Conservation (phyloP, 2,888 invertebrate genomes). For the Drosophila helvetica region DNA sequence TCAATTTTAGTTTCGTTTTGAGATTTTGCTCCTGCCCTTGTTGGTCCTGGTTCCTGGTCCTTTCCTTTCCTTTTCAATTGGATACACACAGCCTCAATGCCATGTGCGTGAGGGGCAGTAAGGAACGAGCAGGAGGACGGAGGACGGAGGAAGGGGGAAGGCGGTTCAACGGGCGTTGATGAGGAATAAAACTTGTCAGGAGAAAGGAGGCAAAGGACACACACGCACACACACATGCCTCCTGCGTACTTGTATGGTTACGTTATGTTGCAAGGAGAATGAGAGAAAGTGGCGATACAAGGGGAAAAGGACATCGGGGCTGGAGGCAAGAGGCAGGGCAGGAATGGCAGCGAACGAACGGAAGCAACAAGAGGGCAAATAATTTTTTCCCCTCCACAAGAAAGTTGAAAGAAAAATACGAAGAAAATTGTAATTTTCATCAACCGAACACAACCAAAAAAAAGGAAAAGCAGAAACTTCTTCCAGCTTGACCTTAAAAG, state of each 20-base stretch:
- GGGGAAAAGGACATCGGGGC: constrained; percentile 17
- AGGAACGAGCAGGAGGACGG: not conserved
- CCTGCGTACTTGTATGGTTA: constrained; percentile 41
- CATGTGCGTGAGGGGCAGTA: constrained; percentile 17
- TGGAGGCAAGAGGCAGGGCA: constrained; percentile 6
- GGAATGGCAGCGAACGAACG: constrained; percentile 39
- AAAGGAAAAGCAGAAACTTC: constrained; percentile 38
- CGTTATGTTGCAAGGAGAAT: constrained; percentile 14
- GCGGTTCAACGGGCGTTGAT: constrained; percentile 49
- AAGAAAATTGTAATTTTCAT: constrained; percentile 83
- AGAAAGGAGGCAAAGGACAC: constrained; percentile 21
- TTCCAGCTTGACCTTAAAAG: constrained; percentile 78
- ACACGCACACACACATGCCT: constrained; percentile 19
- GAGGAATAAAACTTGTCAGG: constrained; percentile 49
- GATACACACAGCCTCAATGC: constrained; percentile 51
- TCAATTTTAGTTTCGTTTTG: constrained; percentile 71
- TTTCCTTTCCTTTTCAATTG: constrained; percentile 59
- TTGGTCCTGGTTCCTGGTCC: not conserved
- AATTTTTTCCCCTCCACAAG: constrained; percentile 58
- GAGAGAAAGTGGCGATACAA: constrained; percentile 13
- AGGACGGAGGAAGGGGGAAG: constrained; percentile 19
- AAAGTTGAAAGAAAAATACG: constrained; percentile 76
- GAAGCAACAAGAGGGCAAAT: constrained; percentile 73
- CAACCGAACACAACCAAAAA: constrained; percentile 57
- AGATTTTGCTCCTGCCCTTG: constrained; percentile 46